These are phyloP conservation scores for Drosophila subquinaria DNA, from an alignment of 2,888 invertebrate genomes.

Conservation along the genomic window DNA sequence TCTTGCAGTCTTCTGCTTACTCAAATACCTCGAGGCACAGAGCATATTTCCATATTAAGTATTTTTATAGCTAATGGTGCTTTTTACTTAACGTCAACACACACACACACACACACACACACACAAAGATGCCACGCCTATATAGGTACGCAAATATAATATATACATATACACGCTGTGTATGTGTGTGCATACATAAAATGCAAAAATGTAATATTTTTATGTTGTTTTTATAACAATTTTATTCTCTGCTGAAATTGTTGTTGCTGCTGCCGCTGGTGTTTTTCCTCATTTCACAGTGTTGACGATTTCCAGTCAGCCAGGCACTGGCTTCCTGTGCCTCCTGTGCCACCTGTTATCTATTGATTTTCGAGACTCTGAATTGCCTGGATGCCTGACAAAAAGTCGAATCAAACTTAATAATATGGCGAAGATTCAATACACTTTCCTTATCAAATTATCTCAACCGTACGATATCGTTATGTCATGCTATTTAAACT, in stretches of 20 bases:
- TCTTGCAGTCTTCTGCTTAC: conserved; percentile 45
- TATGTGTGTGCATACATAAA: conserved; percentile 26
- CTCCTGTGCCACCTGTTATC: conserved; percentile 76
- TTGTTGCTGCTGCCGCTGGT: conserved; percentile 24
- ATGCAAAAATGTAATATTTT: conserved; percentile 72
- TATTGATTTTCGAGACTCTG: conserved; percentile 72
- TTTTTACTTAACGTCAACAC: conserved; percentile 77
- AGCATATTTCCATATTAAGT: conserved; percentile 80
- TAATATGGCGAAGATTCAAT: conserved; percentile 5
- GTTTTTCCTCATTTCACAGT: conserved; percentile 33
- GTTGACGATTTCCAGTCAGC: conserved; percentile 38
- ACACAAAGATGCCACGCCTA: conserved; percentile 59
- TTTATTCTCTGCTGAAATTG: conserved; percentile 60
- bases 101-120: conserved; percentile 65
- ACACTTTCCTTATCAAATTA: conserved; percentile 29
- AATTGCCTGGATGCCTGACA: conserved; percentile 52
- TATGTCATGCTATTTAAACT: neutral
- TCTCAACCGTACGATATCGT: conserved; percentile 33
- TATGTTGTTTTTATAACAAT: conserved; percentile 78
- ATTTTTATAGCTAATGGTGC: conserved; percentile 81
- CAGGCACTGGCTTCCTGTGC: conserved; percentile 57
- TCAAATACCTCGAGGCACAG: conserved; percentile 68
- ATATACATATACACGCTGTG: conserved; percentile 1
- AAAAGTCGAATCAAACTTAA: conserved; percentile 7
- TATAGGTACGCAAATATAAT: conserved; percentile 13